Evolutionary conservation across 1,140 invertebrate species (phyloP), one percentile per base, ranked within the genome.

Genomic region (Parasteatoda tepidariorum): DNA sequence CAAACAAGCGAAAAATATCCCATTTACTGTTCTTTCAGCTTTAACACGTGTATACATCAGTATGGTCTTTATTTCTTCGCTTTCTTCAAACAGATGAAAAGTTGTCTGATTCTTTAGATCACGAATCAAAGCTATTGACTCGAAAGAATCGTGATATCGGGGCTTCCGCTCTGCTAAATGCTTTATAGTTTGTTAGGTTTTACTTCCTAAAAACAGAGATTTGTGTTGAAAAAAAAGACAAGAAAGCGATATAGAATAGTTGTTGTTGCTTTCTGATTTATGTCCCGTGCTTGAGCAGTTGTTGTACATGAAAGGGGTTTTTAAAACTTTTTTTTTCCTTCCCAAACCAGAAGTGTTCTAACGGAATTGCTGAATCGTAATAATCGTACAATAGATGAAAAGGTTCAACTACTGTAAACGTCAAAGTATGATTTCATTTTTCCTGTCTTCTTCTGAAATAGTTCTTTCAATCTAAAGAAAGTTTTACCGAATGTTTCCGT

Each of bases 261-360:
- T 61, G 71, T 75, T 76, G 73, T 76, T 76, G 13, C 41, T 76
- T 76, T 76, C 24, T 76, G 73, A 76, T 76, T 76, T 76, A 76
- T 76, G 62, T 76, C 34, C 28, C 54, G n/a, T 22, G 30, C 54
- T 22, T 26, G 24, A 34, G 64, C 34, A 34, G 57, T 64, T 76
- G 38, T 76, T 76, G 62, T 38, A 64, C 73, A 57, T 64, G 59
- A 48, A 62, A 15, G 57, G 26, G 57, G 9, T 48, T 48, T 48
- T 62, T 76, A 38, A 9, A 41, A 26, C 6, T 64, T 48, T 62
- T 61, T 75, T n/a, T 28, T 62, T 48, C 26, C 41, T 3, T 62
- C 26, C 24, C 0, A 24, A 62, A n/a, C n/a, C n/a, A n/a, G n/a
- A n/a, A n/a, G n/a, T 38, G 41, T 31, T 75, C 18, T 18, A 22